phyloP scores from a whole-genome alignment of 2,888 invertebrate species.

The Branchinecta sandiegonensis region DNA sequence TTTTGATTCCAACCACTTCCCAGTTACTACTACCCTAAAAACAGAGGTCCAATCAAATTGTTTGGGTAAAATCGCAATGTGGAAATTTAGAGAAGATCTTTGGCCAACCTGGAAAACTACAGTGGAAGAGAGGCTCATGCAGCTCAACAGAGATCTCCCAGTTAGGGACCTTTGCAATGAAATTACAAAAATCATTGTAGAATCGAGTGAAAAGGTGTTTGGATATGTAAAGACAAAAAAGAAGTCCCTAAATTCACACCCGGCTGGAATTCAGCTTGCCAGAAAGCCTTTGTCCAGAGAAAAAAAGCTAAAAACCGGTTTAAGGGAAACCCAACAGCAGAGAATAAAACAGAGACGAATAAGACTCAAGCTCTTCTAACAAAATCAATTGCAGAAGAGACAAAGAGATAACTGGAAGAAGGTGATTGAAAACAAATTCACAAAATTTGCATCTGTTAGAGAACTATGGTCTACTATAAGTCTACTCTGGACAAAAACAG shows the following conservation, averaged over 20 bases:
- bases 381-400: background rate
- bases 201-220: background rate
- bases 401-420: background rate
- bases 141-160: too few species aligned
- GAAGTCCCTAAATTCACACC: slow-evolving; percentile 1
- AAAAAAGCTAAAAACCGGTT: background rate
- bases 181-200: too few species aligned
- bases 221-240: background rate
- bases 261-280: background rate
- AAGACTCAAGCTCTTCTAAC: background rate
- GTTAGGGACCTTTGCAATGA: too few species aligned
- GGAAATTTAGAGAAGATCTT: too few species aligned
- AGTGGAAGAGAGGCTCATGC: too few species aligned
- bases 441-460: background rate
- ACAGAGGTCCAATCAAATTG: too few species aligned
- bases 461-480: background rate
- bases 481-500: background rate
- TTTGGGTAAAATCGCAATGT: too few species aligned
- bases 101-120: too few species aligned
- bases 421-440: background rate
- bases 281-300: background rate
- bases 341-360: background rate
- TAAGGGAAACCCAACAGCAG: background rate
- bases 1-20: too few species aligned
- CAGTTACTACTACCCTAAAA: too few species aligned